These are phyloP conservation scores for Netelia inedita DNA, from an alignment of 2,888 invertebrate genomes.

Conservation along the genomic window DNA sequence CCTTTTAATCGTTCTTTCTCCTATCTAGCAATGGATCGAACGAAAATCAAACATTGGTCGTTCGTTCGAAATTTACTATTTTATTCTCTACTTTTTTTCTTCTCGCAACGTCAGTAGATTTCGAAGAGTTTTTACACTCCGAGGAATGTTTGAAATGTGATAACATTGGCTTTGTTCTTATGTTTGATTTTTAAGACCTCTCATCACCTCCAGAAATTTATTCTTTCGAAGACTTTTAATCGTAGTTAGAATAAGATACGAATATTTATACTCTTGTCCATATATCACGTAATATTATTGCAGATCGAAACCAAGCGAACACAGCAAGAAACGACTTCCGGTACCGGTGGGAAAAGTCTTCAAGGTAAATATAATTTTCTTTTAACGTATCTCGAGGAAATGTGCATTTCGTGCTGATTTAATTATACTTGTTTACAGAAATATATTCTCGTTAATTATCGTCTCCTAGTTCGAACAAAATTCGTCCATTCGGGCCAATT, in stretches of 20 bases:
- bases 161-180: constrained; percentile 64
- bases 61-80: not conserved
- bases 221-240: constrained; percentile 21
- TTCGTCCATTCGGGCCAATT: not conserved
- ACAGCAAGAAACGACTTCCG: constrained; percentile 56
- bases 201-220: constrained; percentile 80
- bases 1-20: not conserved
- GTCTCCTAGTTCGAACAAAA: not conserved
- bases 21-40: constrained; percentile 31
- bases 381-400: not conserved
- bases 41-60: constrained; percentile 45
- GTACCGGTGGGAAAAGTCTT: constrained; percentile 71
- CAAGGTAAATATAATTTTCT: constrained; percentile 71
- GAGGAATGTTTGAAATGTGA: constrained; percentile 32
- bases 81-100: not conserved
- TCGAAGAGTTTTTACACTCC: constrained; percentile 24
- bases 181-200: constrained; percentile 74
- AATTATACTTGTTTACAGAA: constrained; percentile 19
- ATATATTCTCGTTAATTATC: not conserved
- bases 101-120: not conserved
- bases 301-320: constrained; percentile 73
- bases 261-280: constrained; percentile 6
- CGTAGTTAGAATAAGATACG: not conserved
- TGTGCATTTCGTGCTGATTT: constrained; percentile 9
- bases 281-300: constrained; percentile 69